Percentiles rank a stretch among this genome's conserved stretches.
Conservation (phyloP, 2,797 vertebrate genomes). For the Sebastes jordani region DNA sequence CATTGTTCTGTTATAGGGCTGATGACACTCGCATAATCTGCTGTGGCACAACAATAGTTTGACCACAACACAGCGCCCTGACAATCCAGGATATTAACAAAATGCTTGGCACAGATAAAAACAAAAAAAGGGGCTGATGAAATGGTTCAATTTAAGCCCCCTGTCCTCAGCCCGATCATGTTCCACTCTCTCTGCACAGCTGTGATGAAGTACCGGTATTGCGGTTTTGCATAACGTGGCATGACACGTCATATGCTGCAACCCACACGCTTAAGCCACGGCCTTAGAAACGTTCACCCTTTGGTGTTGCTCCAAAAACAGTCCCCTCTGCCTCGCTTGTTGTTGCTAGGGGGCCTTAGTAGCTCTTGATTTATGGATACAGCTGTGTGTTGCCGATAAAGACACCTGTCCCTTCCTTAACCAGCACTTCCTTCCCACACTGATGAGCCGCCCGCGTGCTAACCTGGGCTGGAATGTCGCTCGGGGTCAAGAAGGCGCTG, state of each 20-base stretch:
- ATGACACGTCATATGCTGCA: constrained; percentile 37
- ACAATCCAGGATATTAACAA: constrained; percentile 22
- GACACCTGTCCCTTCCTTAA: constrained; percentile 74
- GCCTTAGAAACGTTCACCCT: constrained; percentile 26
- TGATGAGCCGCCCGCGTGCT: constrained; percentile 56
- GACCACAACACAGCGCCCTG: constrained; percentile 16
- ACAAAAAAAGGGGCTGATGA: constrained; percentile 25
- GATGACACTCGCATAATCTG: background rate
- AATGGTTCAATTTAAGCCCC: constrained; percentile 12
- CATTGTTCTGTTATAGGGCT: background rate
- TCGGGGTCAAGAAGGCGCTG: constrained; percentile 45
- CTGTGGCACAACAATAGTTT: constrained; percentile 3
- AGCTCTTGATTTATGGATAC: constrained; percentile 70
- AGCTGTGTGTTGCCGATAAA: constrained; percentile 57
- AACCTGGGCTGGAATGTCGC: constrained; percentile 73
- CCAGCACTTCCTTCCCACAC: constrained; percentile 67
- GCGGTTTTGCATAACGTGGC: constrained; percentile 53
- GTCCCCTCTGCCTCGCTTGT: constrained; percentile 17
- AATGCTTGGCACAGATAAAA: constrained; percentile 15
- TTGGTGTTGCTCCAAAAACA: constrained; percentile 50
- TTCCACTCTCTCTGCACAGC: constrained; percentile 20
- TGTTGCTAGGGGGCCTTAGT: constrained; percentile 48
- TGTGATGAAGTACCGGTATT: constrained; percentile 45
- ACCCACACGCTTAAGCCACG: constrained; percentile 35
- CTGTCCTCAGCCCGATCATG: constrained; percentile 51